Evolutionary conservation across 1,140 invertebrate species (phyloP).

Genomic region (Drosophila leontia): DNA sequence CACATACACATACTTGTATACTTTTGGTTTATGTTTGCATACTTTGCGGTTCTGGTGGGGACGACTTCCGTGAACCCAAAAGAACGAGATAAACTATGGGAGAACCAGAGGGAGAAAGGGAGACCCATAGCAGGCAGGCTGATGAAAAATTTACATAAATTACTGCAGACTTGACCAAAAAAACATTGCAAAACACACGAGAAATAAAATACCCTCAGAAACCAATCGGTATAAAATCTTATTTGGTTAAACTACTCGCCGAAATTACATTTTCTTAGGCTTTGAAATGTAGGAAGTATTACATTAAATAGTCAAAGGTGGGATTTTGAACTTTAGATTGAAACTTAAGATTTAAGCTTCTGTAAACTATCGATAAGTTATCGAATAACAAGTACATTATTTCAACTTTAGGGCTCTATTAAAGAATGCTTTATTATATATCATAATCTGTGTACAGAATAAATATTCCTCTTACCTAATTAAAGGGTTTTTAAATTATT

Average conservation of each 20-base stretch:
- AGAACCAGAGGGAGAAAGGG: not conserved
- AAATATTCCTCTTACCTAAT: no score
- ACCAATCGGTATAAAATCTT: not conserved
- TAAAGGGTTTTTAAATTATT: no score
- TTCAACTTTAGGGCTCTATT: no score
- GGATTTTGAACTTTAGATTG: not conserved
- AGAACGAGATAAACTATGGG: conserved; percentile 21
- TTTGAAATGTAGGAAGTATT: no score
- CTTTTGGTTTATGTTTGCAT: conserved; percentile 50
- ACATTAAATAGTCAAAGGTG: not conserved
- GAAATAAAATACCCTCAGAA: conserved; percentile 8
- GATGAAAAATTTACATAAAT: conserved; percentile 62
- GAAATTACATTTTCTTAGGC: not conserved
- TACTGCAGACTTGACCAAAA: conserved; percentile 33
- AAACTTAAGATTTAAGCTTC: not conserved
- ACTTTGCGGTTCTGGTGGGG: conserved; percentile 41
- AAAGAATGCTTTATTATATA: no score
- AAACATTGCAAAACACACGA: conserved; percentile 3
- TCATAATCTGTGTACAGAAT: no score
- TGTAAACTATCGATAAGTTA: not conserved
- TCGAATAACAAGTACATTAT: no score
- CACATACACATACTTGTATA: conserved; percentile 10
- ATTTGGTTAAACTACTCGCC: not conserved
- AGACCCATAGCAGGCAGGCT: not conserved
- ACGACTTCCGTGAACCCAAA: conserved; percentile 34